Conservation (phyloP, 2,797 vertebrate genomes). For the Fundulus diaphanus region DNA sequence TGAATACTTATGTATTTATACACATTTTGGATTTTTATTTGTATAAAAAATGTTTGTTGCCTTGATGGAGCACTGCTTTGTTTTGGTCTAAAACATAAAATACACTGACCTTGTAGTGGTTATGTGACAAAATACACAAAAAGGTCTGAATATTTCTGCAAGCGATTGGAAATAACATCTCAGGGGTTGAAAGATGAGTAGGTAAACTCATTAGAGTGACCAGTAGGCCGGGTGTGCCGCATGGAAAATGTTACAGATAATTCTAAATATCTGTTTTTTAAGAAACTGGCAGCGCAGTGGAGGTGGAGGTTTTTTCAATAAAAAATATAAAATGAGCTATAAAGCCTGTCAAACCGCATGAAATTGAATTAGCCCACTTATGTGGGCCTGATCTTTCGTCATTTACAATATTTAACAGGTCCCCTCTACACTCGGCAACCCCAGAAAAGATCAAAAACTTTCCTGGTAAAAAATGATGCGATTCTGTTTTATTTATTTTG, state of each 20-base stretch:
- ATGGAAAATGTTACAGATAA: conserved; percentile 19
- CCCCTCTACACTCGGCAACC: background rate
- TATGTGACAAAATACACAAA: too few relatives aligned
- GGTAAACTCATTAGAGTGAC: background rate
- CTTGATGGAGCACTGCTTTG: background rate
- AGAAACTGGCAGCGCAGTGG: conserved; percentile 22
- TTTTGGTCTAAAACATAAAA: background rate
- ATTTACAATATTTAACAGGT: background rate
- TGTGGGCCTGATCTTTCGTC: background rate
- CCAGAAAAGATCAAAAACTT: background rate
- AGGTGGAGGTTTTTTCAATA: background rate
- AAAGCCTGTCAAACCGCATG: background rate
- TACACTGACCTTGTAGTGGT: too few relatives aligned
- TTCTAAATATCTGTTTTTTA: background rate
- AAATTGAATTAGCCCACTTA: background rate
- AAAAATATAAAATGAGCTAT: background rate
- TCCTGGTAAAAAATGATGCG: background rate
- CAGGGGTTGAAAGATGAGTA: background rate
- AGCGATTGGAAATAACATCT: background rate
- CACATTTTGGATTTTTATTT: too few relatives aligned
- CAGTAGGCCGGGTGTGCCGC: conserved; percentile 8
- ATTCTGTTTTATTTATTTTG: conserved; percentile 2
- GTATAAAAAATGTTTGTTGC: background rate
- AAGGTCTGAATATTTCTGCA: too few relatives aligned
- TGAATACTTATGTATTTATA: too few relatives aligned